A percentile compares a stretch with the other conserved stretches of the same genome.
phyloP scores from a whole-genome alignment of 2,797 vertebrate genomes.

The Xerus rutilus region DNA sequence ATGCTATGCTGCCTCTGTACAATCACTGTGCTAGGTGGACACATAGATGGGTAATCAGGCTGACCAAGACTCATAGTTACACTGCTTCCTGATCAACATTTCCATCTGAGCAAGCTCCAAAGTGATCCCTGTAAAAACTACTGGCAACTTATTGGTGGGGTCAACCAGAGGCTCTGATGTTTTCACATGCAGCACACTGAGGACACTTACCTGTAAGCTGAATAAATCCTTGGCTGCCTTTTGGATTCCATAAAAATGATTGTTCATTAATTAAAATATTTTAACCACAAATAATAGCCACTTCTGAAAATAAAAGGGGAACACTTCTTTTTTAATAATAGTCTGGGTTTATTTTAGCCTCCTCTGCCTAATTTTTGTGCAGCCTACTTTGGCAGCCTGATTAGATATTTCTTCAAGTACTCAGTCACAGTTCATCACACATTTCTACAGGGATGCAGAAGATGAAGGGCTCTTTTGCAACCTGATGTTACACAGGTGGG shows the following conservation, averaged over 20 bases:
- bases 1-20: background rate
- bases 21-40: background rate
- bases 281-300: slow-evolving; percentile 78
- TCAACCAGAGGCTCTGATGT: background rate
- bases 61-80: background rate
- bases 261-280: slow-evolving; percentile 86
- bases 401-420: slow-evolving; percentile 80
- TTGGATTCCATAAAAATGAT: slow-evolving; percentile 84
- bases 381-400: slow-evolving; percentile 71
- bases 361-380: slow-evolving; percentile 79
- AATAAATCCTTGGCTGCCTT: slow-evolving; percentile 64
- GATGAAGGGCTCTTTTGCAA: background rate
- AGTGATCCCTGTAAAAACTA: background rate
- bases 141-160: background rate
- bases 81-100: background rate
- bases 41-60: background rate
- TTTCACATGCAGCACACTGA: slow-evolving; percentile 21
- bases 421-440: background rate
- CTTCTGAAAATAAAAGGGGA: slow-evolving; percentile 70
- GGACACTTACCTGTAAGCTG: slow-evolving; percentile 71
- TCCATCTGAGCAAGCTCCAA: background rate
- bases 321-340: slow-evolving; percentile 85
- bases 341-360: slow-evolving; percentile 80
- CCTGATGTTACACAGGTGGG: background rate
- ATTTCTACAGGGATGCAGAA: background rate